Evolutionary conservation across 1,140 invertebrate species (phyloP).

Genomic region (Augochlora pura): DNA sequence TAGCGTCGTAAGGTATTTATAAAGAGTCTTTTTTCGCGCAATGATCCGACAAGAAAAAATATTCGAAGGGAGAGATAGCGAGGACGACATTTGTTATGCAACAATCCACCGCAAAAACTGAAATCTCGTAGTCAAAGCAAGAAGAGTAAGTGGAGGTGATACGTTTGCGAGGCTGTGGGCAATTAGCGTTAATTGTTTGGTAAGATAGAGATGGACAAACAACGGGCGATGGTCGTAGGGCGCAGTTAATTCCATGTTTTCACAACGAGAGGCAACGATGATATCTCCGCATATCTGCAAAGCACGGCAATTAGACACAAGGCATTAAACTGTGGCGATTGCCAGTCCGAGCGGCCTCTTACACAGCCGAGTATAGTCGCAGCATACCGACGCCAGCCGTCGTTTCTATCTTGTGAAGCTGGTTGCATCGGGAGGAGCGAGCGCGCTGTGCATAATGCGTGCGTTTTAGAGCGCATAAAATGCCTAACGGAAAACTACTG

Average conservation of each 20-base stretch:
- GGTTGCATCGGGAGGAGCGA: conserved; percentile 58
- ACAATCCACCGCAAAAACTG: not conserved
- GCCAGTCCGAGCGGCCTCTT: not conserved
- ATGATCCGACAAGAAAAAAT: too few relatives aligned
- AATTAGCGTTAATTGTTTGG: conserved; percentile 60
- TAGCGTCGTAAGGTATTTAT: too few relatives aligned
- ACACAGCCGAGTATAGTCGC: conserved; percentile 12
- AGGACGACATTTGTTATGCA: not conserved
- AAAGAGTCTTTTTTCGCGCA: too few relatives aligned
- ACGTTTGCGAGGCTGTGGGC: not conserved
- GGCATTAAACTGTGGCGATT: conserved; percentile 47
- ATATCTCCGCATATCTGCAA: conserved; percentile 66
- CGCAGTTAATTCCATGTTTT: conserved; percentile 72
- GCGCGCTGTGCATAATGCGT: conserved; percentile 73
- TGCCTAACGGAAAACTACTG: conserved; percentile 72
- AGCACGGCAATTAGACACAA: conserved; percentile 68
- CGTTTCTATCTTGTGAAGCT: conserved; percentile 40
- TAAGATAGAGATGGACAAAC: conserved; percentile 13
- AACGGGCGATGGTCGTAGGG: conserved; percentile 28
- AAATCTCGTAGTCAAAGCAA: not conserved
- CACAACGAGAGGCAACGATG: conserved; percentile 68
- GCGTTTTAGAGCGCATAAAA: conserved; percentile 79
- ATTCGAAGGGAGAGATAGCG: not conserved
- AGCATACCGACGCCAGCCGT: conserved; percentile 22
- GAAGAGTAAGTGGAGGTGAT: conserved; percentile 6